Conservation (phyloP, 2,888 invertebrate species). For the Tinea pellionella region DNA sequence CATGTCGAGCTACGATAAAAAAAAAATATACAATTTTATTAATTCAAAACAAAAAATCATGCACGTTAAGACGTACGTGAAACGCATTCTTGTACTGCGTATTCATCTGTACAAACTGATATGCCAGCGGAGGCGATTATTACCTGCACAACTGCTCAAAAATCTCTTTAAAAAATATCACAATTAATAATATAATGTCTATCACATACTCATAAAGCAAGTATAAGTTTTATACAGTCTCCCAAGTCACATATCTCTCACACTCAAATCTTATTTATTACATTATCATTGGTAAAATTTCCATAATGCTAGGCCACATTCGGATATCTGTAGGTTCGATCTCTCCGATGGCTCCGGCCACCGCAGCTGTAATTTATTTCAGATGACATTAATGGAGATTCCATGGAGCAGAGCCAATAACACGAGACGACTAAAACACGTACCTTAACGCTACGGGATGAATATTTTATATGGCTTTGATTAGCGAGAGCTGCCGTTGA, state of each 20-base stretch:
- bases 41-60: no score
- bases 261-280: constrained; percentile 29
- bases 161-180: no score
- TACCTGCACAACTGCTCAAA: no score
- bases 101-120: no score
- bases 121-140: no score
- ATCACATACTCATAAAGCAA: no score
- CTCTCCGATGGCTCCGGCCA: not conserved
- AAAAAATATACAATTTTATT: no score
- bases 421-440: constrained; percentile 28
- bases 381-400: constrained; percentile 55
- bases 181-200: no score
- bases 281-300: constrained; percentile 26
- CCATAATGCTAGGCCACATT: constrained; percentile 17
- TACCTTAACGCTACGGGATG: constrained; percentile 29
- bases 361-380: constrained; percentile 42
- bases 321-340: constrained; percentile 24
- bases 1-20: no score
- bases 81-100: no score
- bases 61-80: no score
- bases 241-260: constrained; percentile 30
- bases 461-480: constrained; percentile 26
- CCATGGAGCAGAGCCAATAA: constrained; percentile 45
- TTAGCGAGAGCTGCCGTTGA: constrained; percentile 24
- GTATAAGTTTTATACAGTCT: constrained; percentile 20